Percentiles rank a stretch among this genome's conserved stretches.
Conservation (phyloP, 2,888 invertebrate genomes). For the Silvanus unidentatus region DNA sequence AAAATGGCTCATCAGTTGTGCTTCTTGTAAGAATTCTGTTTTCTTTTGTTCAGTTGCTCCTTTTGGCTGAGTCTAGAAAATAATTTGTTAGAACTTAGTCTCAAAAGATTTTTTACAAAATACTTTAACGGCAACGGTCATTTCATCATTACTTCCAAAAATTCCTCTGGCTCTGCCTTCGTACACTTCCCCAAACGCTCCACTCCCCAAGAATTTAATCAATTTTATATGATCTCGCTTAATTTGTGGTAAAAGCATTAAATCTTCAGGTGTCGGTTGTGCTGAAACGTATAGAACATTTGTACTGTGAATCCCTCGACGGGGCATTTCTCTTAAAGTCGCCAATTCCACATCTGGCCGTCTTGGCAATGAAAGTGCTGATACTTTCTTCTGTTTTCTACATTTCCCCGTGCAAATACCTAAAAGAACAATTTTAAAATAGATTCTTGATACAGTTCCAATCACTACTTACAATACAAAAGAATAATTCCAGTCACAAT, state of each 20-base stretch:
- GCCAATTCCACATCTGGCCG: slow-evolving; percentile 79
- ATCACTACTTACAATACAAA: too few species aligned
- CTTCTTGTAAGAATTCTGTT: slow-evolving; percentile 92
- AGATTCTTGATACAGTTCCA: too few species aligned
- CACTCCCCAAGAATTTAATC: slow-evolving; percentile 86
- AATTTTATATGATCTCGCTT: slow-evolving; percentile 79
- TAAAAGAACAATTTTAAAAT: not conserved
- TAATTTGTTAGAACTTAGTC: slow-evolving; percentile 4
- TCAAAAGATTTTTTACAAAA: slow-evolving; percentile 1
- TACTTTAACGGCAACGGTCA: slow-evolving; percentile 89
- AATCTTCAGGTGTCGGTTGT: slow-evolving; percentile 48
- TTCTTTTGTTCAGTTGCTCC: slow-evolving; percentile 87
- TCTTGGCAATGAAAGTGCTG: slow-evolving; percentile 33
- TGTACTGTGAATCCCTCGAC: slow-evolving; percentile 67
- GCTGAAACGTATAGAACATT: slow-evolving; percentile 73
- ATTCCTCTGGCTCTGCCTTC: slow-evolving; percentile 79
- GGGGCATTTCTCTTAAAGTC: slow-evolving; percentile 75
- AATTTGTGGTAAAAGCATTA: slow-evolving; percentile 80
- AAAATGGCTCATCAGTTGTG: slow-evolving; percentile 95
- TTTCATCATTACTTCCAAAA: slow-evolving; percentile 53
- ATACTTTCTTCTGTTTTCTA: slow-evolving; percentile 63
- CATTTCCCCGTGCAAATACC: slow-evolving; percentile 35
- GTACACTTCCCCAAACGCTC: slow-evolving; percentile 96
- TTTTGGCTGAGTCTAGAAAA: slow-evolving; percentile 74
- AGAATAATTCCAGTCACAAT: slow-evolving; percentile 30